Conservation (phyloP, 2,797 vertebrate species). For the Anabacerthia variegaticeps region DNA sequence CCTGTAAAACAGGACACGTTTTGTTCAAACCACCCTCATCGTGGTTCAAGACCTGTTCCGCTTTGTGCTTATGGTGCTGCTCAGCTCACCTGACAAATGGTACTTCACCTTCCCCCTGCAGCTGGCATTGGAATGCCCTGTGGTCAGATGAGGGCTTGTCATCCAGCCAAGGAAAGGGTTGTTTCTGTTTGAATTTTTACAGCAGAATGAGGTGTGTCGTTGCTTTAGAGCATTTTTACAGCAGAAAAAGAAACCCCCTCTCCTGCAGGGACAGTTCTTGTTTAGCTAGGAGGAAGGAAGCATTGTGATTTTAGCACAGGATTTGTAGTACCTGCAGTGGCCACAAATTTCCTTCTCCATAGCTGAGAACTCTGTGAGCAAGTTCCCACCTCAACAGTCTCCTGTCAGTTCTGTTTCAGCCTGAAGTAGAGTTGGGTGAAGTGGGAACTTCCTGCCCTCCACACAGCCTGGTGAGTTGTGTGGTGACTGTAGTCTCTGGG, state of each 20-base stretch:
- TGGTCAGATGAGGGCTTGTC: not conserved
- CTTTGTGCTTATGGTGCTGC: not conserved
- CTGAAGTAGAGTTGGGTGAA: not conserved
- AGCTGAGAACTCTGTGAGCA: not conserved
- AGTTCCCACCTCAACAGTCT: not conserved
- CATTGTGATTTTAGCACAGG: not conserved
- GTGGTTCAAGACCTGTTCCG: not conserved
- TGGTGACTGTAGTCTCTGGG: not conserved
- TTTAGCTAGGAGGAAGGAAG: not conserved
- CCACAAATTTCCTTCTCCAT: not conserved
- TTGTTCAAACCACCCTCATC: not conserved
- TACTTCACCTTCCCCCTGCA: not conserved
- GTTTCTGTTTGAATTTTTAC: not conserved
- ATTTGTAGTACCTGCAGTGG: not conserved
- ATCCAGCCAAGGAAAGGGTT: not conserved
- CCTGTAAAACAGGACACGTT: not conserved
- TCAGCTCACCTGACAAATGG: not conserved
- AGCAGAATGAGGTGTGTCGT: not conserved
- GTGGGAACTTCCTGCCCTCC: not conserved
- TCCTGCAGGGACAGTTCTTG: not conserved
- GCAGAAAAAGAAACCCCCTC: not conserved
- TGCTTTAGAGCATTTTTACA: not conserved
- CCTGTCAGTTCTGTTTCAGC: not conserved
- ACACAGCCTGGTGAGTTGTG: not conserved
- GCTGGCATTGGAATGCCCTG: accelerated